phyloP scores from a whole-genome alignment of 2,797 vertebrate species.

The Brachyrhaphis roseni region DNA sequence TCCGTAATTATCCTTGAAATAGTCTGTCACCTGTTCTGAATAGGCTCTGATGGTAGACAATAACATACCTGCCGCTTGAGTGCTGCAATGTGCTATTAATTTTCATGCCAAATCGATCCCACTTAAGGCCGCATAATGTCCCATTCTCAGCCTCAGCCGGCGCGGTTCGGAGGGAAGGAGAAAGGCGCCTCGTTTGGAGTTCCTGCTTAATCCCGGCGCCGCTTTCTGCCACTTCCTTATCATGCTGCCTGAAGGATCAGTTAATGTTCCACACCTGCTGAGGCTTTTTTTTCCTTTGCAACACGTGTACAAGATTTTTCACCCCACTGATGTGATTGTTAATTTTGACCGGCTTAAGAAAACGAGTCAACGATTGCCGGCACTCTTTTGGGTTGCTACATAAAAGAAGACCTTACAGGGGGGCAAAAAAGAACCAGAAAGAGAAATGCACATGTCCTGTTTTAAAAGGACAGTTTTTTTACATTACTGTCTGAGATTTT shows the following conservation, averaged over 20 bases:
- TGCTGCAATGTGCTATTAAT: conserved; percentile 45
- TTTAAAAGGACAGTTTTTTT: no score
- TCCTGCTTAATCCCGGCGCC: conserved; percentile 9
- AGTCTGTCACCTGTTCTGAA: conserved; percentile 49
- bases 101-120: conserved; percentile 54
- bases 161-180: conserved; percentile 16
- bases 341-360: conserved; percentile 21
- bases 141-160: conserved; percentile 32
- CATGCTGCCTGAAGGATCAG: neutral
- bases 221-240: conserved; percentile 6
- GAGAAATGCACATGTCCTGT: no score
- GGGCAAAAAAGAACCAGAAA: no score
- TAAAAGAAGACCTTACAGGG: neutral
- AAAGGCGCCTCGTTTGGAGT: conserved; percentile 4
- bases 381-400: conserved; percentile 3
- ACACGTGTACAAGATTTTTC: conserved; percentile 19
- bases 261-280: conserved; percentile 22
- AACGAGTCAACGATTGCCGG: conserved; percentile 19
- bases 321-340: conserved; percentile 20
- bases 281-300: conserved; percentile 1
- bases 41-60: conserved; percentile 43
- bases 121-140: conserved; percentile 48
- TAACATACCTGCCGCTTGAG: conserved; percentile 44
- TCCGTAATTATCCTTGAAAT: conserved; percentile 36
- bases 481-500: no score